Conservation (phyloP, 2,888 invertebrate species). For the Eristalinus sepulchralis region DNA sequence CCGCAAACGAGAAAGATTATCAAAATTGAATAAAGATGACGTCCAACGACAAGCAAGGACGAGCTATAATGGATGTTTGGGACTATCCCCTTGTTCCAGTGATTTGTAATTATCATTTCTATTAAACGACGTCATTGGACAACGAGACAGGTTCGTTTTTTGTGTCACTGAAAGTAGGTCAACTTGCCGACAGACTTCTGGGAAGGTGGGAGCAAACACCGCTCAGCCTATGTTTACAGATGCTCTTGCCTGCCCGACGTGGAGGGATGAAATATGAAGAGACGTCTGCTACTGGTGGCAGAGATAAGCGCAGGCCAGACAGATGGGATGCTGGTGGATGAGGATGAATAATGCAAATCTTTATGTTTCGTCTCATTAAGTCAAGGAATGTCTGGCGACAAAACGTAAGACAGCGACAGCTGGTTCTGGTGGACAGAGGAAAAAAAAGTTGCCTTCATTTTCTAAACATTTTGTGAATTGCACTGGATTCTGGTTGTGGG, state of each 20-base stretch:
- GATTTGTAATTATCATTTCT: not conserved
- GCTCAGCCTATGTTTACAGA: not conserved
- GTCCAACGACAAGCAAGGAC: not conserved
- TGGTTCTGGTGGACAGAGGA: too few relatives aligned
- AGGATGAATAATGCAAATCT: not conserved
- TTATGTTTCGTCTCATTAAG: not conserved
- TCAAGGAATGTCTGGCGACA: not conserved
- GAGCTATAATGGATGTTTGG: not conserved
- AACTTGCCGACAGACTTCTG: not conserved
- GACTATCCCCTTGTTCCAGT: not conserved
- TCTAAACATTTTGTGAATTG: not conserved
- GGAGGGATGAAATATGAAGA: not conserved
- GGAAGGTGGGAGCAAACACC: not conserved
- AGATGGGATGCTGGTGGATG: not conserved
- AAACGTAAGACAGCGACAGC: not conserved
- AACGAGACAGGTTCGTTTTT: too few relatives aligned
- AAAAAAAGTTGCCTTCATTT: not conserved
- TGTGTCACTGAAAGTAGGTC: not conserved
- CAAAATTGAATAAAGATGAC: not conserved
- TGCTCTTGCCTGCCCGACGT: not conserved
- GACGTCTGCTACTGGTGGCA: not conserved
- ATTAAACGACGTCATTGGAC: too few relatives aligned
- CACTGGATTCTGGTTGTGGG: not conserved
- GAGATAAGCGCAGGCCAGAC: not conserved
- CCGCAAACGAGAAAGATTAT: not conserved